phyloP scores from a whole-genome alignment of 1,140 invertebrate genomes.

The Papilio machaon region DNA sequence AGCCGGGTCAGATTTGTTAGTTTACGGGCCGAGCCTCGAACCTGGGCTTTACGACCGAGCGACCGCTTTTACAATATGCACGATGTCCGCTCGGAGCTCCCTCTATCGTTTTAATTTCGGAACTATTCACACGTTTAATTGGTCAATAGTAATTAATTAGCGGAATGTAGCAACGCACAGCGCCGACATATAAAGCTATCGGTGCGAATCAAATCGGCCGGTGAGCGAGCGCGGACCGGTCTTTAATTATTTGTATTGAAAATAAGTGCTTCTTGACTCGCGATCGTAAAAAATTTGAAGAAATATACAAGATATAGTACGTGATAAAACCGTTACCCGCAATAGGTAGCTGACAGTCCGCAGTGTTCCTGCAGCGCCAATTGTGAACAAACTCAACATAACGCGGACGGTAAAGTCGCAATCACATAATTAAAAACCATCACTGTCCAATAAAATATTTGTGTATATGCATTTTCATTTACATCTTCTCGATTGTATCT shows the following conservation, averaged over 20 bases:
- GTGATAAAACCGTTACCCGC: background rate
- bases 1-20: slow-evolving; percentile 80
- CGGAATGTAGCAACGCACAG: slow-evolving; percentile 14
- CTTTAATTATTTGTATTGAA: background rate
- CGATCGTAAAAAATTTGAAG: background rate
- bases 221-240: background rate
- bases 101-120: slow-evolving; percentile 32
- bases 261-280: background rate
- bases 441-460: slow-evolving; percentile 15
- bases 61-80: slow-evolving; percentile 60
- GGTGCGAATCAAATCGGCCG: slow-evolving; percentile 17
- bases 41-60: slow-evolving; percentile 70
- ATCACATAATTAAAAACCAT: slow-evolving; percentile 3
- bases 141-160: slow-evolving; percentile 39
- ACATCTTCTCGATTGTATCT: slow-evolving; percentile 25
- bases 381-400: background rate
- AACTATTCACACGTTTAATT: slow-evolving; percentile 50
- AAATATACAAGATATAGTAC: background rate
- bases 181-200: slow-evolving; percentile 22
- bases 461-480: slow-evolving; percentile 29
- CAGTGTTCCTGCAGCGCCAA: background rate
- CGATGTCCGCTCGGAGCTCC: slow-evolving; percentile 7
- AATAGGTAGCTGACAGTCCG: background rate
- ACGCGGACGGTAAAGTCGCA: background rate
- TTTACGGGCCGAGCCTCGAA: slow-evolving; percentile 73